Evolutionary conservation across 2,888 invertebrate species (phyloP).

Genomic region (Amphipyra tragopoginis): DNA sequence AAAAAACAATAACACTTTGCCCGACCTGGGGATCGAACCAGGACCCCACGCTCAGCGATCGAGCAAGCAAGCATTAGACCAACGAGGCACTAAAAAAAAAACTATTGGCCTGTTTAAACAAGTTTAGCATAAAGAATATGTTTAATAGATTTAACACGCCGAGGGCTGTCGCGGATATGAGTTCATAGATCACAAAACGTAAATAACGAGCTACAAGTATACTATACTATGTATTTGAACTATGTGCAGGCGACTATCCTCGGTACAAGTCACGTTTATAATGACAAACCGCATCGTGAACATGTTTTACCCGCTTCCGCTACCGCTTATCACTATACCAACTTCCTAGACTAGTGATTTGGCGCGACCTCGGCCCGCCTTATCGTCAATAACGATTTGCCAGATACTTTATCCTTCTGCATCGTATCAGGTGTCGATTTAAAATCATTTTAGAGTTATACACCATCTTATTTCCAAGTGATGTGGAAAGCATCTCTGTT

Average conservation of each 20-base stretch:
- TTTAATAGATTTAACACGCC: too few species aligned
- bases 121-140: too few species aligned
- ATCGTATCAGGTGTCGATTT: constrained; percentile 66
- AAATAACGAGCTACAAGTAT: not conserved
- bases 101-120: too few species aligned
- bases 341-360: constrained; percentile 59
- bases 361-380: constrained; percentile 71
- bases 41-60: too few species aligned
- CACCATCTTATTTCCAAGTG: constrained; percentile 49
- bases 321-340: constrained; percentile 18
- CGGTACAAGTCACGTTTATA: too few species aligned
- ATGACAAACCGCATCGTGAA: too few species aligned
- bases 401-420: constrained; percentile 62
- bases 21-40: too few species aligned
- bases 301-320: constrained; percentile 29
- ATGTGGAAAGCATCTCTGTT: constrained; percentile 51
- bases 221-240: not conserved
- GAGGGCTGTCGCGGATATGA: not conserved
- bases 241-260: too few species aligned
- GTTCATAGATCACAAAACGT: not conserved
- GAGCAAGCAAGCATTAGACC: too few species aligned
- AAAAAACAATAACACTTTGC: too few species aligned
- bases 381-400: constrained; percentile 67
- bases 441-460: constrained; percentile 62
- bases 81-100: too few species aligned